Base-by-base conservation (phyloP, 2,113 vertebrate species). In the Plotosus lineatus region DNA sequence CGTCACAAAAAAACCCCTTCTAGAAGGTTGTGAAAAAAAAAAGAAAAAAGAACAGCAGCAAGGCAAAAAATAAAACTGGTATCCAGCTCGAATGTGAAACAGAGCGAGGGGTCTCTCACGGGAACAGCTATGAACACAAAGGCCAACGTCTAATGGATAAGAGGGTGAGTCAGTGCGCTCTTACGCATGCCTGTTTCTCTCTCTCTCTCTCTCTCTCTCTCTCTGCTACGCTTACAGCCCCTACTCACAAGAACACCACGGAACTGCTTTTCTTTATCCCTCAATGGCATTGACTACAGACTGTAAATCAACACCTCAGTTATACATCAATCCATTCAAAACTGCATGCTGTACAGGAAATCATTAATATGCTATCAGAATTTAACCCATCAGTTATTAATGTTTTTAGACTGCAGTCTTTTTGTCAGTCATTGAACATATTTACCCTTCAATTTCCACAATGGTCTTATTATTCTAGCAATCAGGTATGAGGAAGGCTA, bases 51-150 rank as follows among this genome's bases (percentile, higher is more conserved):
- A n/a, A n/a, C n/a, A n/a, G n/a, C n/a, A n/a, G 69, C 48, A 23
- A 51, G 36, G 79, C 68, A 76, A 81, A 73, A n/a, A 80, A 84
- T 38, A 83, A 78, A 82, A 84, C 82, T 51, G 63, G 48, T 63
- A 80, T 81, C 78, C 42, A 65, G 63, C 40, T 50, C 42, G 58
- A 82, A 84, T 61, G 55, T 80, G 81, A 58, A 85, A 53, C 50
- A 71, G 33, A 48, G 75, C 56, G 55, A 85, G 61, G 26, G 83
- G 78, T 55, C 15, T 86, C 82, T 82, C 77, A 71, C 26, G 83
- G 81, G 56, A 87, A 79, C 58, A 28, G 63, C 81, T 46, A 56
- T 33, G 28, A 86, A 73, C 71, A 87, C 81, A 86, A 88, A 88
- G 80, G 83, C 61, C 82, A 80, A 68, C 40, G 53, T 80, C 82